phyloP scores from a whole-genome alignment of 1,140 invertebrate species.

The Camponotus pennsylvanicus region DNA sequence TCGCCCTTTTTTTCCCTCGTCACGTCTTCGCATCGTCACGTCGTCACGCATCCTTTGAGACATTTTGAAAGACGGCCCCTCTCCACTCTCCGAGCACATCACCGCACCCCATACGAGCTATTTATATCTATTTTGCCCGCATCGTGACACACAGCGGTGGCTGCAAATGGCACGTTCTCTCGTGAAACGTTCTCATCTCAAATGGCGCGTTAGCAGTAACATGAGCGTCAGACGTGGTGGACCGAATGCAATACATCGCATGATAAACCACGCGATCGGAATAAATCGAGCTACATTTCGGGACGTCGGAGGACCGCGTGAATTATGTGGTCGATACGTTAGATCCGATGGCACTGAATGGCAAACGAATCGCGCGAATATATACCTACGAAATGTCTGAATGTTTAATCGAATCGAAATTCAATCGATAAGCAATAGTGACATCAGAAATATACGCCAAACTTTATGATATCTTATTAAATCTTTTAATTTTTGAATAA shows the following conservation, averaged over 20 bases:
- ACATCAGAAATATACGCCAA: too few relatives aligned
- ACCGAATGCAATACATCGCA: constrained; percentile 52
- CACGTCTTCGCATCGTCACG: background rate
- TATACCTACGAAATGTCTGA: constrained; percentile 1
- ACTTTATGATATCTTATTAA: background rate
- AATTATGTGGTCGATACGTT: constrained; percentile 59
- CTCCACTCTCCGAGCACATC: too few relatives aligned
- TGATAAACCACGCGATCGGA: constrained; percentile 60
- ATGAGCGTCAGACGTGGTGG: constrained; percentile 33
- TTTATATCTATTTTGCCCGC: constrained; percentile 67
- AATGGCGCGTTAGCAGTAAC: constrained; percentile 60
- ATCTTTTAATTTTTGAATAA: background rate
- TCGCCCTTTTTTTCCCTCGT: background rate
- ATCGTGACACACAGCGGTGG: constrained; percentile 36
- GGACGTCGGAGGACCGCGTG: constrained; percentile 19
- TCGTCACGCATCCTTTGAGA: constrained; percentile 35
- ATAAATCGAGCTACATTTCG: constrained; percentile 57
- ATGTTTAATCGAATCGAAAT: constrained; percentile 40
- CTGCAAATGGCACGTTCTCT: constrained; percentile 50
- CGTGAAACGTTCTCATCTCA: constrained; percentile 37
- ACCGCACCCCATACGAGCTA: constrained; percentile 14
- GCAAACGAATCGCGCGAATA: constrained; percentile 29
- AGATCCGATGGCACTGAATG: constrained; percentile 39
- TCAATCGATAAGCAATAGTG: background rate
- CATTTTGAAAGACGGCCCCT: constrained; percentile 49